These are phyloP conservation scores for Lymantria dispar DNA, from an alignment of 2,888 invertebrate species.

Conservation along the genomic window DNA sequence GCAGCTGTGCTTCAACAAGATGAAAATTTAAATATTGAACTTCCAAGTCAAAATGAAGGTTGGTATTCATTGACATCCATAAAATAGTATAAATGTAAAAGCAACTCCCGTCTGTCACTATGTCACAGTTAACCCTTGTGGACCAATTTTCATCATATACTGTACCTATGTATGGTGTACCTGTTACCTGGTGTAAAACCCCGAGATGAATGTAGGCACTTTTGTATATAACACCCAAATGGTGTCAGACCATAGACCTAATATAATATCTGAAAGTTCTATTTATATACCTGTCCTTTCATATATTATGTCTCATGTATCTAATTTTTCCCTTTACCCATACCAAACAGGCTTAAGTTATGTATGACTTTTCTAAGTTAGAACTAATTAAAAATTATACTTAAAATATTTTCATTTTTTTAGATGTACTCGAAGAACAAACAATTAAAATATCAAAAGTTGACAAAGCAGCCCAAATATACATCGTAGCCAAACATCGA, in stretches of 20 bases:
- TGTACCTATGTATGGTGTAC: neutral
- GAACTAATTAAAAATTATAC: no score
- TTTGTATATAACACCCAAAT: neutral
- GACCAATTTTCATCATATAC: neutral
- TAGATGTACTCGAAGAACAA: no score
- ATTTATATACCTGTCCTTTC: neutral
- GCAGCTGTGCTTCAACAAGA: neutral
- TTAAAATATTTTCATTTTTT: no score
- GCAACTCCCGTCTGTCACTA: no score
- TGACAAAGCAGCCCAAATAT: no score
- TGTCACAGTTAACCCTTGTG: neutral
- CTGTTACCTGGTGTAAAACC: neutral
- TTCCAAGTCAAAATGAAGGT: neutral
- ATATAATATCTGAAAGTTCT: neutral
- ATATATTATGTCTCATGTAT: neutral
- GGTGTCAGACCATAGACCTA: neutral
- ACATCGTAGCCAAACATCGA: no score
- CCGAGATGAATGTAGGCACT: neutral
- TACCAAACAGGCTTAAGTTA: no score
- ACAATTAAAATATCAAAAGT: no score
- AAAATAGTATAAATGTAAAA: no score
- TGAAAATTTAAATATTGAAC: neutral
- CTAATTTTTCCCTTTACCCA: no score
- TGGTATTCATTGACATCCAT: neutral
- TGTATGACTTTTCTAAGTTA: no score